Evolutionary conservation across 92 coral and sea anemone genomes (phyloP).

Genomic region (Epizoanthus fatuus): DNA sequence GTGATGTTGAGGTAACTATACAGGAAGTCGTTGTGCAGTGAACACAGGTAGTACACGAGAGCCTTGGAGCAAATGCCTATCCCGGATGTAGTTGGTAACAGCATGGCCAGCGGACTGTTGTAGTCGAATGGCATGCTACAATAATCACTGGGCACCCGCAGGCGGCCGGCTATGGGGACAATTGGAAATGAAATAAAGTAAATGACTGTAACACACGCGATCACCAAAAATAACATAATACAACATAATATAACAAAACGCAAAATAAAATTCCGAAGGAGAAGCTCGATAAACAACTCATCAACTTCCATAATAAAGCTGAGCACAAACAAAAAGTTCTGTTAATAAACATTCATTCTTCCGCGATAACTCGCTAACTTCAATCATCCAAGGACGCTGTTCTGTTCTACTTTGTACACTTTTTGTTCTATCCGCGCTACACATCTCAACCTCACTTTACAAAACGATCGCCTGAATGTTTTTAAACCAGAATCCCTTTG

Average conservation of each 20-base stretch:
- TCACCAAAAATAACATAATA: too few relatives aligned
- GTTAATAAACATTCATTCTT: too few relatives aligned
- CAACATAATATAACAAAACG: too few relatives aligned
- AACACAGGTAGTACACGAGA: constrained; percentile 68
- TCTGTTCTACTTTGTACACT: not conserved
- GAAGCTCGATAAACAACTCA: too few relatives aligned
- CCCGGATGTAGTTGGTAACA: constrained; percentile 80
- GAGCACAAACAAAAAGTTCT: too few relatives aligned
- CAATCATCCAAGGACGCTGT: not conserved
- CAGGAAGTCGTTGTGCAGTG: constrained; percentile 83
- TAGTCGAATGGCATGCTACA: constrained; percentile 72
- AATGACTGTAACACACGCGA: too few relatives aligned
- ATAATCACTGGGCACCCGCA: constrained; percentile 71
- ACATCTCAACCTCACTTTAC: constrained; percentile 7
- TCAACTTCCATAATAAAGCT: too few relatives aligned
- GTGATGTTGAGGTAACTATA: constrained; percentile 59
- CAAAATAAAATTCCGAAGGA: too few relatives aligned
- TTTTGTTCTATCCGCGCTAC: not conserved
- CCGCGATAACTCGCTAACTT: too few relatives aligned
- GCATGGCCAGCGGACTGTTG: constrained; percentile 72
- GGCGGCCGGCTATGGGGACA: constrained; percentile 63
- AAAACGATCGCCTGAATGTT: constrained; percentile 37
- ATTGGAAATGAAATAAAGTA: constrained; percentile 6
- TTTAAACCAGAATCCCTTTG: constrained; percentile 85
- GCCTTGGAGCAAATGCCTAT: constrained; percentile 81